Evolutionary conservation across 2,113 vertebrate species (phyloP), one percentile per base, ranked within the genome.

Genomic region (Oriolus oriolus): DNA sequence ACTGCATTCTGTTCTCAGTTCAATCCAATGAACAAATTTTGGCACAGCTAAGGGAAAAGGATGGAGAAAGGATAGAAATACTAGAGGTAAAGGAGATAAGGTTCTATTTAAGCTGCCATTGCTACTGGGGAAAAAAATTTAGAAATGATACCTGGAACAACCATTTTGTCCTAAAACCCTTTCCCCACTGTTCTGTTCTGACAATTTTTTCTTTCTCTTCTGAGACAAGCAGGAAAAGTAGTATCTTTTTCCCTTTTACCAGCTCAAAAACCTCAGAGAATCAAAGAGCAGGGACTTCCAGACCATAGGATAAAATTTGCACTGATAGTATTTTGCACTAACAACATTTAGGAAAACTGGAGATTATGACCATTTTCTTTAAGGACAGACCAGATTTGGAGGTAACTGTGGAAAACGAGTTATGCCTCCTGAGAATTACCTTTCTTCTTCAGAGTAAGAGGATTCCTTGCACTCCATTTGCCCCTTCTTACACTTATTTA

Each of bases 51-150:
- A 73, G 10, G 13, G 17, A 47, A 73, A 82, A 63, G 9, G 24
- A 4, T 10, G 11, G 4, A 13, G 10, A 70, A 91, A 78, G 9
- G 9, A 64, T 39, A 70, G 69, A 59, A 83, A 70, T 5, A 52
- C 6, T 7, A 42, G 30, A 64, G 30, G 10, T 30, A 59, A 90
- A 79, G 10, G 24, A 57, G 14, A 41, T 31, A 19, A 45, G 3
- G 22, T 64, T 68, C 21, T 78, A 15, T 77, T 89, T 64, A 80
- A 83, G 28, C 5, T 74, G 5, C 3, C 9, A 24, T 10, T 79
- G 15, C 3, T 56, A 23, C 8, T 31, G 31, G 5, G 5, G 1
- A 7, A 47, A 81, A 3, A 3, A 37, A 35, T 5, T 16, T 11
- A 7, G 45, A 70, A 87, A 54, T 30, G 0, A 6, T 39, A 37